Conservation (phyloP, 53 echinoderm and acorn worm genomes). For the Luidia sarsii region DNA sequence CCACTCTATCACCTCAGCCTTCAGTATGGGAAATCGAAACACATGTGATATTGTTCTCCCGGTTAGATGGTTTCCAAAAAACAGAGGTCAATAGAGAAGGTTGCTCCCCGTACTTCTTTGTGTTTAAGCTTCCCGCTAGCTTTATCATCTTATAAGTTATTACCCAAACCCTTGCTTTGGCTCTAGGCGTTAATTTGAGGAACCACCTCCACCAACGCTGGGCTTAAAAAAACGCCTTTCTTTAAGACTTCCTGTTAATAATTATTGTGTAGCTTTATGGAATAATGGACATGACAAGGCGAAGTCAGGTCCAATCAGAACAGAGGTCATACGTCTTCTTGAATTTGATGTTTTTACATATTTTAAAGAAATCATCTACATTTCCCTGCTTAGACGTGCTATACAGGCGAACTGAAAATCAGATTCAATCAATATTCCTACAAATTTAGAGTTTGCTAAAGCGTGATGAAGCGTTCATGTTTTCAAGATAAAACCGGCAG, state of each 20-base stretch:
- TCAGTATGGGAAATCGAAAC: conserved; percentile 1
- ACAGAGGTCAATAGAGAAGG: conserved; percentile 17
- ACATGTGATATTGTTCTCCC: conserved; percentile 3
- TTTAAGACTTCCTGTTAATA: conserved; percentile 20
- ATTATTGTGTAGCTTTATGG: conserved; percentile 4
- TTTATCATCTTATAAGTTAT: conserved; percentile 41
- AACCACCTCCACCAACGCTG: conserved; percentile 7
- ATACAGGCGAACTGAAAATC: no score
- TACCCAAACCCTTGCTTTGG: not conserved
- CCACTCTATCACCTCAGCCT: not conserved
- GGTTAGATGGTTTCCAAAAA: conserved; percentile 6
- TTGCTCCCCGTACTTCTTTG: conserved; percentile 7
- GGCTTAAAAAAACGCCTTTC: not conserved
- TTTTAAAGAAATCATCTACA: no score
- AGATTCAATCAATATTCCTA: no score
- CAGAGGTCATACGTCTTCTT: no score
- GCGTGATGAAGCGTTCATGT: no score
- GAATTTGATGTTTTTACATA: no score
- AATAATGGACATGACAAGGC: conserved; percentile 23
- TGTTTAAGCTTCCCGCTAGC: conserved; percentile 20
- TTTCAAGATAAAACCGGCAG: no score
- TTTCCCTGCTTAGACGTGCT: no score
- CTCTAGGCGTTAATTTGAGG: conserved; percentile 43
- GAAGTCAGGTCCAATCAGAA: no score
- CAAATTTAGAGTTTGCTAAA: no score